Conservation (phyloP, 2,797 vertebrate species). For the Anguilla anguilla region DNA sequence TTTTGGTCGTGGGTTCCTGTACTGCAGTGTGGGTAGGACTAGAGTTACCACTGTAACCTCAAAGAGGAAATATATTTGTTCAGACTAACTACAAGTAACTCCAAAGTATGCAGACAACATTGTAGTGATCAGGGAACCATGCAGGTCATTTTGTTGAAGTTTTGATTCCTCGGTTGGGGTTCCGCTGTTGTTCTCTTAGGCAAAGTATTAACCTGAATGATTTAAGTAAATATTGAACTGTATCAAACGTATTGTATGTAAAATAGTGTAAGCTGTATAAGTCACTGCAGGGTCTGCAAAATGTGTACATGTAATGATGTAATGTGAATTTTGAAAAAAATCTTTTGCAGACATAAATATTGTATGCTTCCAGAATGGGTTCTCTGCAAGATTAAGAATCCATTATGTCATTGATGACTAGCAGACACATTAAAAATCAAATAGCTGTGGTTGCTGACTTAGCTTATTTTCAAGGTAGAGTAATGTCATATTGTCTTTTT, state of each 20-base stretch:
- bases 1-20: background rate
- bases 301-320: background rate
- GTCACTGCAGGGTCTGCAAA: background rate
- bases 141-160: too few species aligned
- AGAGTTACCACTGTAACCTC: background rate
- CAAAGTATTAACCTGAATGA: background rate
- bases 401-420: background rate
- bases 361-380: background rate
- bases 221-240: background rate
- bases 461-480: background rate
- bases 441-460: background rate
- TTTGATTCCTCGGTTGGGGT: background rate
- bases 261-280: background rate
- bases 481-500: background rate
- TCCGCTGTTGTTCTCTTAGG: background rate
- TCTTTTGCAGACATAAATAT: too few species aligned
- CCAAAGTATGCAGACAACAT: too few species aligned
- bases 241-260: background rate
- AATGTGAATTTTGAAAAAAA: background rate
- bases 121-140: too few species aligned
- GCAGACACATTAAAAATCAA: background rate
- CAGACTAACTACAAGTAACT: too few species aligned
- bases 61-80: background rate
- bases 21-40: background rate
- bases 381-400: background rate